phyloP scores from a whole-genome alignment of 2,113 vertebrate genomes.

The Siniperca chuatsi region DNA sequence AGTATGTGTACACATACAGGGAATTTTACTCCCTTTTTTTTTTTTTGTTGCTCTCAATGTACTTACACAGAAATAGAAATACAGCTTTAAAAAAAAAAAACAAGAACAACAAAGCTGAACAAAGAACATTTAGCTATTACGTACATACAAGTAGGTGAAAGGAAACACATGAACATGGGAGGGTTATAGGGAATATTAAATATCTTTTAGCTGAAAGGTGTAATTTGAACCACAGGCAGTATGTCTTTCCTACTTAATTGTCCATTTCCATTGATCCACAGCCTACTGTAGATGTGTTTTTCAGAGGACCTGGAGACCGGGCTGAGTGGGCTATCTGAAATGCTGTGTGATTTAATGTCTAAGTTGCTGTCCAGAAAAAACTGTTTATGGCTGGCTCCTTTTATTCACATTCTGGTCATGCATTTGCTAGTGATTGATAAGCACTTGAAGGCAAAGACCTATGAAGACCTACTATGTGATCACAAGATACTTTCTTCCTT shows the following conservation, averaged over 20 bases:
- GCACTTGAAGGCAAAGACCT: not conserved
- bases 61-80: no score
- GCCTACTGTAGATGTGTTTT: not conserved
- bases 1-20: no score
- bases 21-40: no score
- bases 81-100: no score
- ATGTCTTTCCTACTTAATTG: not conserved
- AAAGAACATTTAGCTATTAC: no score
- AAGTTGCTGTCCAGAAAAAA: not conserved
- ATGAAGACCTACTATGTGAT: not conserved
- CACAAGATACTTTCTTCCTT: not conserved
- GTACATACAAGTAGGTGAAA: no score
- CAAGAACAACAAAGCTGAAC: no score
- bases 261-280: not conserved
- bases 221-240: not conserved
- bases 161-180: not conserved
- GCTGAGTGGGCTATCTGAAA: not conserved
- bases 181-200: not conserved
- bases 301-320: not conserved
- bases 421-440: not conserved
- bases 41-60: no score
- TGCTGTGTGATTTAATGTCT: not conserved
- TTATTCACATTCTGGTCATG: not conserved
- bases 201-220: not conserved
- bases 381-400: not conserved